Base-by-base conservation (phyloP, 2,888 invertebrate genomes). In the Isotomurus palustris region DNA sequence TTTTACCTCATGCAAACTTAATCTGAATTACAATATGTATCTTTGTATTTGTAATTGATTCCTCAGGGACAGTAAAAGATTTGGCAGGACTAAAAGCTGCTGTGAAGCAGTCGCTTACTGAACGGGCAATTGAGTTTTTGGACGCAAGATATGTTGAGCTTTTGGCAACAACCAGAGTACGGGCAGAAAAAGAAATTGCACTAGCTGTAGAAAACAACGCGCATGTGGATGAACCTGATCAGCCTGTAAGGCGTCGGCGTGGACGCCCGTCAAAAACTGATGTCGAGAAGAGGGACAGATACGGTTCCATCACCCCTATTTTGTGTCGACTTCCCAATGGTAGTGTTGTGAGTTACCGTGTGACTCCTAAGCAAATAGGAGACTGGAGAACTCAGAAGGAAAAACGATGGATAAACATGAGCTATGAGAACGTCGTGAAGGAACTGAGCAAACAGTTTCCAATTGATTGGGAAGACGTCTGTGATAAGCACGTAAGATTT, bases 1-100 rank as follows among this genome's bases (percentile, higher is more conserved):
- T n/a, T n/a, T n/a, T n/a, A n/a, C n/a, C n/a, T n/a, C n/a, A n/a
- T n/a, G n/a, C n/a, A n/a, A n/a, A n/a, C n/a, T n/a, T n/a, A n/a
- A n/a, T n/a, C n/a, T n/a, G n/a, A n/a, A n/a, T n/a, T n/a, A 28
- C 32, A 43, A 48, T 38, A 44, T 48, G 3, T 36, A n/a, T n/a
- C n/a, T n/a, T n/a, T n/a, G n/a, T n/a, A n/a, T n/a, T n/a, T n/a
- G n/a, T n/a, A n/a, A n/a, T n/a, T n/a, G n/a, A n/a, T n/a, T n/a
- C n/a, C n/a, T n/a, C n/a, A 68, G 68, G 68, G 69, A 67, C 67
- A 12, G 53, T 57, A 2, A 65, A 66, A 28, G 69, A 69, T 32
- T 32, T 64, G 1, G 14, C 41, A 3, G 52, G 57, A 24, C 38
- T 69, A 43, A 53, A 60, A n/a, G 32, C 25, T 24, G 50, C 56